phyloP scores from a whole-genome alignment of 2,888 invertebrate species.

The Lomographa bimaculata region DNA sequence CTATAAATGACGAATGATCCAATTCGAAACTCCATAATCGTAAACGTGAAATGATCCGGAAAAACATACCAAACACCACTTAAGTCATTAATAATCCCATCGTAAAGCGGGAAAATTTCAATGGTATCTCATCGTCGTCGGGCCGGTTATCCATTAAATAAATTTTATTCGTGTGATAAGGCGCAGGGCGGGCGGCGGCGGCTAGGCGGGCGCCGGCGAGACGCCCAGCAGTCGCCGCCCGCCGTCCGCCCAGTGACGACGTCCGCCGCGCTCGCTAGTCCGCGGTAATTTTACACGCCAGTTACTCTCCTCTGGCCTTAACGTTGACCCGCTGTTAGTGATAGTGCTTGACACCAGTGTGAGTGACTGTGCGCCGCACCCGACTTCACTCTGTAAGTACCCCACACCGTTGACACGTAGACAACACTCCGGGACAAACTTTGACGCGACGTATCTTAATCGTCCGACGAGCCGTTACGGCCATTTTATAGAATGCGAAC shows the following conservation, averaged over 20 bases:
- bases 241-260: conserved; percentile 59
- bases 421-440: conserved; percentile 37
- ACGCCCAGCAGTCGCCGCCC: conserved; percentile 70
- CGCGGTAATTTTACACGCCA: conserved; percentile 73
- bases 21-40: too few relatives aligned
- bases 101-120: conserved; percentile 67
- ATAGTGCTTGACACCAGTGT: conserved; percentile 57
- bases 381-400: conserved; percentile 52
- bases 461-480: conserved; percentile 62
- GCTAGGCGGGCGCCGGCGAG: conserved; percentile 68
- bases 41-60: conserved; percentile 40
- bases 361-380: conserved; percentile 39
- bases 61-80: conserved; percentile 53
- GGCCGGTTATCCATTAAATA: conserved; percentile 78
- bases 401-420: neutral
- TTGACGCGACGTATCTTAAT: conserved; percentile 59
- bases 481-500: conserved; percentile 72
- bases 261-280: conserved; percentile 50
- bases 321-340: conserved; percentile 71
- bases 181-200: conserved; percentile 67
- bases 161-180: conserved; percentile 80
- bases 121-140: conserved; percentile 64
- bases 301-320: conserved; percentile 54
- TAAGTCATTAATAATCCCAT: conserved; percentile 59
- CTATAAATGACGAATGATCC: conserved; percentile 19